Evolutionary conservation across 2,113 vertebrate genomes (phyloP), one percentile per base, ranked within the genome.

Genomic region (Chaetura pelagica): DNA sequence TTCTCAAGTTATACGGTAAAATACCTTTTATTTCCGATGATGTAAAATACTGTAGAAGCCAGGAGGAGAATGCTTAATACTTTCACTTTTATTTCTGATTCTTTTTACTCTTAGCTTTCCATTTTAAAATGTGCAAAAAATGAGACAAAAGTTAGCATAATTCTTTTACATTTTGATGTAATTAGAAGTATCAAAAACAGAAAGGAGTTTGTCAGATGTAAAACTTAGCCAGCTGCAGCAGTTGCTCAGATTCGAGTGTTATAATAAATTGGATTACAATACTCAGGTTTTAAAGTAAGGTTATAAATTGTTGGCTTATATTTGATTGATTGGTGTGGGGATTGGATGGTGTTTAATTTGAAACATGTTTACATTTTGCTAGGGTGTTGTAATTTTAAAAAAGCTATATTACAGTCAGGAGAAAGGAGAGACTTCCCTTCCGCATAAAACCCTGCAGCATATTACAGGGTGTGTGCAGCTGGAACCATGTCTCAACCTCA

Each of bases 401-500:
- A 44, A 27, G 11, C 12, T 73, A 2, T 32, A 19, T 58, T 71
- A 15, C 9, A 14, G 4, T 40, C 0, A 0, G 19, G 19, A 66
- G 55, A 67, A 80, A 69, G 35, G 58, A 59, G 66, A 79, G 18
- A 21, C 58, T 78, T 78, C 24, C 32, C 18, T 82, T 96, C 30
- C 26, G 61, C 13, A 10, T 21, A 59, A 93, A 75, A 55, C 26
- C 20, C 49, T 79, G 32, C 21, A 84, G 46, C 18, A 0, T 78
- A 38, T 71, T 58, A 35, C 18, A 54, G 86, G 62, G 34, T 42
- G 21, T 62, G 24, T 76, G 71, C 29, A 32, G 44, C 46, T 66
- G 46, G 17, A 61, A 79, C 27, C 22, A 34, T 57, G 40, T 72
- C 12, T 78, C 5, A 9, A 4, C 51, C 12, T 72, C 27, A 49